These are phyloP conservation scores for Neosilurus mollespiculum DNA, from an alignment of 2,797 vertebrate species.

Conservation along the genomic window DNA sequence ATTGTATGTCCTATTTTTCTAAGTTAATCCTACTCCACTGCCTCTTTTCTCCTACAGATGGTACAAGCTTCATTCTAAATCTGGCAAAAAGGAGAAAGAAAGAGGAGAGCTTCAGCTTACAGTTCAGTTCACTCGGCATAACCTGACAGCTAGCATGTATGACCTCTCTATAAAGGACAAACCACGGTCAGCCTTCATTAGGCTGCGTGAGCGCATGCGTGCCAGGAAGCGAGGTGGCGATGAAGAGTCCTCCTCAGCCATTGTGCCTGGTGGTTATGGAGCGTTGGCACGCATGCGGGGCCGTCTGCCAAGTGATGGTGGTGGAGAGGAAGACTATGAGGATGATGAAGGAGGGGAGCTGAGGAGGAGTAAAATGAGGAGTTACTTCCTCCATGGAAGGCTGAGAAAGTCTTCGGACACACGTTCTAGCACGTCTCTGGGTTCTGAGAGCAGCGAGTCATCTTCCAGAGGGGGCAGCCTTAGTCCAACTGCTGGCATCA, in stretches of 20 bases:
- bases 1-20: not conserved
- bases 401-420: conserved; percentile 89
- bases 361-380: conserved; percentile 87
- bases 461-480: conserved; percentile 90
- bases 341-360: conserved; percentile 76
- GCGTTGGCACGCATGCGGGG: conserved; percentile 69
- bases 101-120: conserved; percentile 90
- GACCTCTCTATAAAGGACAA: conserved; percentile 95
- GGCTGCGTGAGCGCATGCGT: conserved; percentile 90
- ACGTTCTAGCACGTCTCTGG: conserved; percentile 89
- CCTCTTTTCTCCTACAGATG: conserved; percentile 74
- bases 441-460: conserved; percentile 90
- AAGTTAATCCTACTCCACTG: not conserved
- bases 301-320: conserved; percentile 70
- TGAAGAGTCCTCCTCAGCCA: conserved; percentile 85
- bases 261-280: conserved; percentile 78
- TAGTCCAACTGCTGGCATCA: conserved; percentile 81
- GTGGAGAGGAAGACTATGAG: conserved; percentile 86
- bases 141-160: conserved; percentile 96
- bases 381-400: conserved; percentile 86
- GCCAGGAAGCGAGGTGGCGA: conserved; percentile 82
- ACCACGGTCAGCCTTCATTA: conserved; percentile 83
- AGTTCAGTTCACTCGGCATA: conserved; percentile 90
- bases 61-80: conserved; percentile 92
- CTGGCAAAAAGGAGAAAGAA: conserved; percentile 95